Evolutionary conservation across 2,888 invertebrate genomes (phyloP), one percentile per base, ranked within the genome.

Genomic region (Nasonia oneida): DNA sequence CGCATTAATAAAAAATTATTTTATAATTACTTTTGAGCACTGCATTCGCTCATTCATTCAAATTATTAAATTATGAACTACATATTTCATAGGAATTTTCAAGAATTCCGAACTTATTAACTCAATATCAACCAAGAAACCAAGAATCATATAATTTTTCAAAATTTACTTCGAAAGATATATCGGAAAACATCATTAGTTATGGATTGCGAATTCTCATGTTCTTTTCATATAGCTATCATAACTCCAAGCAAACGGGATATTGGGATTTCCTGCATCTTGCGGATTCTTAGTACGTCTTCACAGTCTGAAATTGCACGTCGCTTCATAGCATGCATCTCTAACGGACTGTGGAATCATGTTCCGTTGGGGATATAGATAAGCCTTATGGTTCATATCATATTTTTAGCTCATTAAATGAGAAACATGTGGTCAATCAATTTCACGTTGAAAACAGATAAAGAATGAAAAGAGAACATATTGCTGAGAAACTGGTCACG

Each of bases 181-280:
- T 81, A 75, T 57, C 29, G 47, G 23, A 8, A 53, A 42, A 39
- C 57, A 61, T 85, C 81, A 85, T 77, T 81, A 50, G 61, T 77
- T 85, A 57, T 23, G 47, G 70, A 23, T 67, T 42, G 61, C 39
- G 76, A 74, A 74, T 83, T 83, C 85, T 82, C 37, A n/a, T 23
- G 67, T 23, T 39, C 33, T 42, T 18, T 71, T 78, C 39, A 64
- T 74, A 79, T 73, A 81, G 50, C 64, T 79, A 67, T 61, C 79
- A 33, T 12, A 33, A n/a, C 61, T n/a, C 61, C 73, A 64, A 79
- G 78, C 82, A 83, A 82, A 82, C 78, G 67, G 79, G 47, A 83
- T 86, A 86, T 86, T 86, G 79, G 79, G 78, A 83, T 86, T 82
- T 86, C 85, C 79, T 74, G 70, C 75, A 77, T 83, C 86, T 86